Conservation (phyloP, 1,140 invertebrate genomes). For the Eumaeus atala region DNA sequence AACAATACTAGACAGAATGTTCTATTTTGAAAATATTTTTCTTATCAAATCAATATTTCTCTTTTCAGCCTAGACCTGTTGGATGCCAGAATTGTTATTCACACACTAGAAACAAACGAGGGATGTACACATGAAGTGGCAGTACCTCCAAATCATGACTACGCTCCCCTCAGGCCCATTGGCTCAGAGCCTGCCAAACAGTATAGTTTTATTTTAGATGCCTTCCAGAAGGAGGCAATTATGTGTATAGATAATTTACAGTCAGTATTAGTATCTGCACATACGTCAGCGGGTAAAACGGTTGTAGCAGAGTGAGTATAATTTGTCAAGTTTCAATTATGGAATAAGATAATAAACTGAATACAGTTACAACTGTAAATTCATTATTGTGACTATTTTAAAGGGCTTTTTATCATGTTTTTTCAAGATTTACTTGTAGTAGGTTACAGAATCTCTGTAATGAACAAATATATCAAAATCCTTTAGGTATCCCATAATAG, state of each 20-base stretch:
- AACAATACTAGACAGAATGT: not conserved
- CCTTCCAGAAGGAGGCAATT: constrained; percentile 98
- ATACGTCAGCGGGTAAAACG: constrained; percentile 99
- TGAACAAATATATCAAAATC: too few species aligned
- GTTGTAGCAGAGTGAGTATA: constrained; percentile 96
- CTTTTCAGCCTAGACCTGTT: constrained; percentile 76
- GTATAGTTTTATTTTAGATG: constrained; percentile 96
- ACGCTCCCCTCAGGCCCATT: constrained; percentile 80
- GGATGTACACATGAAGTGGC: constrained; percentile 96
- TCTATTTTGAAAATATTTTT: not conserved
- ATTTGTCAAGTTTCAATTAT: constrained; percentile 7
- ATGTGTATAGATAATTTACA: constrained; percentile 98
- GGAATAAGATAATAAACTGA: not conserved
- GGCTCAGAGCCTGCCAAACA: constrained; percentile 88
- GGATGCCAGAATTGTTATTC: constrained; percentile 84
- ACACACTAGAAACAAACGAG: constrained; percentile 90
- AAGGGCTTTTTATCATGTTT: too few species aligned
- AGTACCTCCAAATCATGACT: constrained; percentile 88
- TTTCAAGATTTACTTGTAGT: too few species aligned
- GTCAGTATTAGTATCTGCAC: constrained; percentile 98
- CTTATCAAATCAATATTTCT: constrained; percentile 3
- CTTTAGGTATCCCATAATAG: too few species aligned
- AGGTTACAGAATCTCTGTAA: too few species aligned
- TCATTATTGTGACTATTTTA: too few species aligned
- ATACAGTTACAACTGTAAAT: too few species aligned